Base-by-base conservation (phyloP, 2,797 vertebrate genomes). In the Crenichthys baileyi region DNA sequence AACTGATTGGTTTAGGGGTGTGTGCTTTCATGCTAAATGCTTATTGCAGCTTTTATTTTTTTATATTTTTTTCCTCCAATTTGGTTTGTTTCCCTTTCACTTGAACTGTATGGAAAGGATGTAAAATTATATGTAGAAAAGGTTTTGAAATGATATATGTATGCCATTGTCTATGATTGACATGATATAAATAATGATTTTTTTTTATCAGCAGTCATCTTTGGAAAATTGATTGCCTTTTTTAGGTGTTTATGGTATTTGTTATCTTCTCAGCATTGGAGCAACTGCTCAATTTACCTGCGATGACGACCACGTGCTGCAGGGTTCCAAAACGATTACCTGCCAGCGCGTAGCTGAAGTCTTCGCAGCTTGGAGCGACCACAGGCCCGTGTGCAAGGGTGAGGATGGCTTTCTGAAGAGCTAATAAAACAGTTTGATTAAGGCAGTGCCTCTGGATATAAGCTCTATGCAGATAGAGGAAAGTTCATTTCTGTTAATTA, bases 341-440 rank as follows among this genome's bases (percentile, higher is more conserved):
- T 99, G 98, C 93, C 98, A 99, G 91, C 95, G 97, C 29, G 97
- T 99, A 87, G 98, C 98, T 0, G 98, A 99, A 91, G 98, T 99
- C 73, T 99, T 99, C 72, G 98, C 98, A 31, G 98, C 98, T 79
- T 99, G 98, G 98, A 99, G 97, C 89, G 98, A 99, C 93, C 98
- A 99, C 78, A 96, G 98, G 80, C 98, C 98, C 15, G 97, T 97
- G 31, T 99, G 98, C 93, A 99, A 99, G 97, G 98, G 98, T 99
- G 96, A 97, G 94, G 9, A 2, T 70, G 80, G 84, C 79, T 82
- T 70, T 75, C 80, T 78, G 70, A 80, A 60, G 83, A 93, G 86
- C 91, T 92, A 93, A 93, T 93, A 92, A 89, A 93, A 81, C 81
- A 75, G 83, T 91, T 91, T 93, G 91, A 93, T 94, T 93, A 91